Conservation (phyloP, 30 jellyfish, hydroid and myxozoan genomes). For the Aurelia aurita region DNA sequence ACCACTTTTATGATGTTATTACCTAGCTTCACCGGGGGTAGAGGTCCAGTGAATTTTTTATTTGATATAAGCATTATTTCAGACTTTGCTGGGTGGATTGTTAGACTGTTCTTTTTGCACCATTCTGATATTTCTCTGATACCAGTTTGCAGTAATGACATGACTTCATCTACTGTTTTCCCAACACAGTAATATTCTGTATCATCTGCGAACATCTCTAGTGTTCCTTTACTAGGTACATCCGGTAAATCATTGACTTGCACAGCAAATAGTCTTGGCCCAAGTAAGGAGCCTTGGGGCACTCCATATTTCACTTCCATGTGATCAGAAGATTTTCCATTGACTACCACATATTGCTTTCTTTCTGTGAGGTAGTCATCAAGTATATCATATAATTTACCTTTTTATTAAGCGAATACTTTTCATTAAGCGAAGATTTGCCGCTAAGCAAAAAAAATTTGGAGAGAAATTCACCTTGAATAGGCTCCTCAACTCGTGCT, state of each 20-base stretch:
- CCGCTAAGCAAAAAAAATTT: too few relatives aligned
- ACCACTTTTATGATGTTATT: constrained; percentile 29
- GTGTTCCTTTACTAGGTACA: constrained; percentile 20
- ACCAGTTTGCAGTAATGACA: constrained; percentile 30
- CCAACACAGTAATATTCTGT: constrained; percentile 65
- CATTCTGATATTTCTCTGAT: constrained; percentile 40
- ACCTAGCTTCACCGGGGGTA: constrained; percentile 21
- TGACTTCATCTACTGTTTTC: constrained; percentile 56
- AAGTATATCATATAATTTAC: constrained; percentile 34
- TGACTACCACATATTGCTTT: constrained; percentile 54
- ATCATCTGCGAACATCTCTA: constrained; percentile 55
- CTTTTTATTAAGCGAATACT: too few relatives aligned
- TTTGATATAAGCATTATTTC: constrained; percentile 47
- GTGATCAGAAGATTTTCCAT: constrained; percentile 46
- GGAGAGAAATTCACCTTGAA: too few relatives aligned
- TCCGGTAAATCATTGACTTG: constrained; percentile 45
- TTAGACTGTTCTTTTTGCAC: constrained; percentile 50
- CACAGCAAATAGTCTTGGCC: constrained; percentile 65
- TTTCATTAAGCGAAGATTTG: too few relatives aligned
- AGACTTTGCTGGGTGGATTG: constrained; percentile 48
- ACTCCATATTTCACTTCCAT: constrained; percentile 56
- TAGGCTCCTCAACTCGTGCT: too few relatives aligned
- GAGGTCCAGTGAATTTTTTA: constrained; percentile 33
- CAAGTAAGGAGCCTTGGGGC: constrained; percentile 60
- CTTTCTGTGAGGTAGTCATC: constrained; percentile 42